A percentile compares a stretch with the other conserved stretches of the same genome.
Evolutionary conservation across 2,797 vertebrate species (phyloP).

Genomic region (Coccyzus lansbergi): DNA sequence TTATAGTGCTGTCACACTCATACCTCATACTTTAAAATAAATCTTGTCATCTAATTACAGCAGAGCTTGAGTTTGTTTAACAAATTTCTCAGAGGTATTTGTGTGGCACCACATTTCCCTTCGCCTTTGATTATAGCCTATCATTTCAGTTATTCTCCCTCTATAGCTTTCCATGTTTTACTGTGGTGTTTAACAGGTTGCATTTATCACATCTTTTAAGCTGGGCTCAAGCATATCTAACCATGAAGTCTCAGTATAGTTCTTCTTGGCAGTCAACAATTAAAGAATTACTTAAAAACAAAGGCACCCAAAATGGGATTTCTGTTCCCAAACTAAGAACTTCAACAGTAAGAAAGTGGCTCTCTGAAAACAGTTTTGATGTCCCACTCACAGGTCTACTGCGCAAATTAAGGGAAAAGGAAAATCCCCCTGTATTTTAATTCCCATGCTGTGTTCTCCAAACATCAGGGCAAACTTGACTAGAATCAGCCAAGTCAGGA

Average conservation of each 20-base stretch:
- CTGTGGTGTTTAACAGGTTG: slow-evolving; percentile 7
- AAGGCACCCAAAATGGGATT: slow-evolving; percentile 13
- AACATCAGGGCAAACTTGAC: neutral
- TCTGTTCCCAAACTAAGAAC: neutral
- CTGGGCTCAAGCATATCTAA: slow-evolving; percentile 1
- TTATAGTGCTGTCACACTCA: slow-evolving; percentile 75
- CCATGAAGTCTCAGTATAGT: neutral
- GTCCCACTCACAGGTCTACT: neutral
- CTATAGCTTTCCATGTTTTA: neutral
- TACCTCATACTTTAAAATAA: slow-evolving; percentile 74
- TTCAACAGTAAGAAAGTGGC: neutral
- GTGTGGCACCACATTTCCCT: slow-evolving; percentile 11
- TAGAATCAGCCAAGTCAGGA: neutral
- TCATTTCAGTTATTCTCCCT: neutral
- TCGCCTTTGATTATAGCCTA: slow-evolving; percentile 36
- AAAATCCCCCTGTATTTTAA: slow-evolving; percentile 9
- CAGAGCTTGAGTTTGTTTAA: slow-evolving; percentile 73
- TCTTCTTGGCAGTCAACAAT: slow-evolving; percentile 17
- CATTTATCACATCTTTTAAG: slow-evolving; percentile 56
- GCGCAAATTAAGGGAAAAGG: neutral
- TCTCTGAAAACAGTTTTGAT: slow-evolving; percentile 2
- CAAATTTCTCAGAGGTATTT: slow-evolving; percentile 64
- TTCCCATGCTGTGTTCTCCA: neutral
- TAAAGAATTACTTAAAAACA: slow-evolving; percentile 26
- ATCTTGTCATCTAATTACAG: slow-evolving; percentile 78